These are phyloP conservation scores for Crossaster papposus DNA, from an alignment of 53 echinoderm and acorn worm genomes.

Conservation along the genomic window DNA sequence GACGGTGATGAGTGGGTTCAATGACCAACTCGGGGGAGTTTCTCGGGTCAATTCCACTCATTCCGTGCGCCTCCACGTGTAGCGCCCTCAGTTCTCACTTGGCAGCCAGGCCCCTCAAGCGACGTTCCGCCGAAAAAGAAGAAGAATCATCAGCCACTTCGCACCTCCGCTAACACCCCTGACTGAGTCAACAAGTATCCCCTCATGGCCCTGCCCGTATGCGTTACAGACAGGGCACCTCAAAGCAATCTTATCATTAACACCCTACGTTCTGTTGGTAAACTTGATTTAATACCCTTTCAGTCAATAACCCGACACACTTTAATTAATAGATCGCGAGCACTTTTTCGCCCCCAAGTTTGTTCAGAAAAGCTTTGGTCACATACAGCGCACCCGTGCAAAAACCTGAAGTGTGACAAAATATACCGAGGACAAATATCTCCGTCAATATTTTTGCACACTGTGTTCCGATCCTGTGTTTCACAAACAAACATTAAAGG, in stretches of 20 bases:
- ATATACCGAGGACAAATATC: not conserved
- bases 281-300: slow-evolving; percentile 14
- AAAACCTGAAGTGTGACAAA: not conserved
- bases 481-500: too few species aligned
- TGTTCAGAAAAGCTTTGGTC: not conserved
- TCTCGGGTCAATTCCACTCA: not conserved
- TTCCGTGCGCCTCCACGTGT: not conserved
- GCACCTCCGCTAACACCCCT: not conserved
- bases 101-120: not conserved
- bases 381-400: not conserved
- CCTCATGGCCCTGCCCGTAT: not conserved
- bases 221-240: not conserved
- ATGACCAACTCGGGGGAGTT: not conserved
- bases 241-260: not conserved
- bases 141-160: slow-evolving; percentile 12
- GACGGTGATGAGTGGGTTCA: not conserved
- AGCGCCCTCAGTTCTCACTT: not conserved
- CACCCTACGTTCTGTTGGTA: not conserved
- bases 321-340: slow-evolving; percentile 19
- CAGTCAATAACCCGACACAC: slow-evolving; percentile 35
- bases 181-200: slow-evolving; percentile 10
- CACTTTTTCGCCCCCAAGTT: not conserved
- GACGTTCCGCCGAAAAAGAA: not conserved
- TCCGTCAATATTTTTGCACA: slow-evolving; percentile 7
- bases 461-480: not conserved